Evolutionary conservation across 2,113 vertebrate species (phyloP), one percentile per base, ranked within the genome.

Genomic region (Pseudonaja textilis): DNA sequence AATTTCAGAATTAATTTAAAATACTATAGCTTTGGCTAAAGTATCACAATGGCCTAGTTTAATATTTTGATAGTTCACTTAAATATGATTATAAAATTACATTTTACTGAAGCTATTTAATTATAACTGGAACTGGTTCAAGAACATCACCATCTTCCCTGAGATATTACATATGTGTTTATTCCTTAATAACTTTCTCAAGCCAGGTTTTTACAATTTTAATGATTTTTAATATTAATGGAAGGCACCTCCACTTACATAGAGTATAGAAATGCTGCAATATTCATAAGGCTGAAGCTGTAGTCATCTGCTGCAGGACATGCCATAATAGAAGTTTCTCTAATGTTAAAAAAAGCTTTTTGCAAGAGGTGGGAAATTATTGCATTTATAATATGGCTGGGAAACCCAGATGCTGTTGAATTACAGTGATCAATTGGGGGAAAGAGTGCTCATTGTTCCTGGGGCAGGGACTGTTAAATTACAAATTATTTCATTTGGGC

Each of bases 41-140:
- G 54, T 69, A 25, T 50, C 5, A 55, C 20, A 45, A n/a, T 20
- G 56, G 50, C 11, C 34, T 87, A 22, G 90, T 18, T 93, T 90
- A 90, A 69, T 29, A 45, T 87, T 93, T 90, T 90, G 87, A 56
- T 74, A 74, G 55, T 55, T 89, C 54, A 81, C 11, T 91, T 52
- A 74, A 88, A 91, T 14, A 57, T 20, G 52, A 93, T 91, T 88
- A 47, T 26, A 57, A 81, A 61, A 52, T 91, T 50, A 90, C 52
- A 89, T 52, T 11, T 81, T 39, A 26, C 18, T 34, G 55, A 52
- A 93, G 45, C 23, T 34, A 92, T 69, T 69, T 88, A 88, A 92
- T 39, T 39, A 81, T 20, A 81, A 81, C 6, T 81, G 69, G 69
- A 81, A 88, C 6, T 56, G 47, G 34, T 26, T 56, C 25, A 29